Conservation (phyloP, 2,113 vertebrate species). For the Meleagris gallopavo region DNA sequence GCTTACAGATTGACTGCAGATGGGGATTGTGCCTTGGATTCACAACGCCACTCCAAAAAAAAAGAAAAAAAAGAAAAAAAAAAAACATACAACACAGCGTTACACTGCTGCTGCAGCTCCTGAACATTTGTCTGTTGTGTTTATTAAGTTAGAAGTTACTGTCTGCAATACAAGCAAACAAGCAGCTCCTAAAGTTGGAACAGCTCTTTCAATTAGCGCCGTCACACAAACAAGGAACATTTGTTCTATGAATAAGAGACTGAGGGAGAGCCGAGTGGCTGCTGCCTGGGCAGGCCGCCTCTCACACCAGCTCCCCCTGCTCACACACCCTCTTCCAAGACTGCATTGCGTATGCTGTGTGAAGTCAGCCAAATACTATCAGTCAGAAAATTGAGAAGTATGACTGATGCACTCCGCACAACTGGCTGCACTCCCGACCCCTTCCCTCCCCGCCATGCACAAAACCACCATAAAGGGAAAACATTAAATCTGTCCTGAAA, state of each 20-base stretch:
- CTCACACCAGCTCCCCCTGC: slow-evolving; percentile 8
- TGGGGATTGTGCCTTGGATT: not conserved
- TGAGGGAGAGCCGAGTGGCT: not conserved
- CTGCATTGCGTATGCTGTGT: not conserved
- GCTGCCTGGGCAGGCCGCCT: not conserved
- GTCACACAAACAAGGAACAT: slow-evolving; percentile 44
- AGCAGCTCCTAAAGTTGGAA: slow-evolving; percentile 38
- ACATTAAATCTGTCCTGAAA: not conserved
- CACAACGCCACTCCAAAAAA: not conserved
- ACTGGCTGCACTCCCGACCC: not conserved
- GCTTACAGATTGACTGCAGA: not conserved
- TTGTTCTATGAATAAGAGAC: slow-evolving; percentile 15
- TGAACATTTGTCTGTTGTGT: slow-evolving; percentile 44
- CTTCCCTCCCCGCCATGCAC: not conserved
- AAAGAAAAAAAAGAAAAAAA: not conserved
- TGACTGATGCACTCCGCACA: not conserved
- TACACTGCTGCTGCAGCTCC: not conserved
- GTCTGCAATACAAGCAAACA: slow-evolving; percentile 39
- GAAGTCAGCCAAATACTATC: not conserved
- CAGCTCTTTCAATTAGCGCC: slow-evolving; percentile 42
- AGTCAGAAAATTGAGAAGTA: not conserved
- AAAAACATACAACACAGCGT: not conserved
- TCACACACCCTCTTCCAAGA: not conserved
- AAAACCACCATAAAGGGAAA: not conserved
- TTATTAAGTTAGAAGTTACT: slow-evolving; percentile 58